Evolutionary conservation across 2,888 invertebrate genomes (phyloP).

Genomic region (Lomographa bimaculata): DNA sequence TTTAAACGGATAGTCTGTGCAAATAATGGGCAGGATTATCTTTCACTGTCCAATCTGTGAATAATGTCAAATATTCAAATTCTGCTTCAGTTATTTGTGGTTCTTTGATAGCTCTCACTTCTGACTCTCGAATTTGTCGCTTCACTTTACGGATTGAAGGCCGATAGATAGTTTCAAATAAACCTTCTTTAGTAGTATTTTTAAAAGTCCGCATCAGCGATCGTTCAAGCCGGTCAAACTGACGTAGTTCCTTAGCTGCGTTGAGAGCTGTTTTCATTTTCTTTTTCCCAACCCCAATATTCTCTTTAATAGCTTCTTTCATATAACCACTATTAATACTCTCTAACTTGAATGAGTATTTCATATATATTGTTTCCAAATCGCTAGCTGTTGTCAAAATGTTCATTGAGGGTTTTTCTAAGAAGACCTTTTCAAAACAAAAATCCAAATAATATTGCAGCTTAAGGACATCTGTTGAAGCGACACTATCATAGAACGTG

Average conservation of each 20-base stretch:
- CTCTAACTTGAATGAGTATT: constrained; percentile 79
- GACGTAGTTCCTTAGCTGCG: constrained; percentile 82
- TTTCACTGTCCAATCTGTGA: constrained; percentile 67
- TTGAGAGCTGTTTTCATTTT: constrained; percentile 78
- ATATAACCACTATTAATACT: constrained; percentile 79
- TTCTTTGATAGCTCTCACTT: constrained; percentile 1
- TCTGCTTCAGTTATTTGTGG: constrained; percentile 55
- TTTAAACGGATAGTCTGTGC: constrained; percentile 37
- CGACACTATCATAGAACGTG: constrained; percentile 81
- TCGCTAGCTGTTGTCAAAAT: constrained; percentile 82
- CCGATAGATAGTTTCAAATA: constrained; percentile 33
- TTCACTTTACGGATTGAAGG: constrained; percentile 21
- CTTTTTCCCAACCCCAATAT: constrained; percentile 73
- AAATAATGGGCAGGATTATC: constrained; percentile 62
- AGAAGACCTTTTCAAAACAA: constrained; percentile 84
- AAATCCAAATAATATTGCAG: constrained; percentile 85
- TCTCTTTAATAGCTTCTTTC: constrained; percentile 74
- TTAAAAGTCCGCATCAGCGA: constrained; percentile 69
- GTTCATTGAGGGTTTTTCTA: constrained; percentile 81
- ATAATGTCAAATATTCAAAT: constrained; percentile 62
- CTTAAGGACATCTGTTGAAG: constrained; percentile 81
- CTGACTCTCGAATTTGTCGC: neutral
- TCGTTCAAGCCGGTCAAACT: constrained; percentile 72
- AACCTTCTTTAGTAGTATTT: no score
- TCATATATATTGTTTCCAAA: constrained; percentile 83